Base-by-base conservation (phyloP, 2,113 vertebrate species). In the Ciconia stormi region DNA sequence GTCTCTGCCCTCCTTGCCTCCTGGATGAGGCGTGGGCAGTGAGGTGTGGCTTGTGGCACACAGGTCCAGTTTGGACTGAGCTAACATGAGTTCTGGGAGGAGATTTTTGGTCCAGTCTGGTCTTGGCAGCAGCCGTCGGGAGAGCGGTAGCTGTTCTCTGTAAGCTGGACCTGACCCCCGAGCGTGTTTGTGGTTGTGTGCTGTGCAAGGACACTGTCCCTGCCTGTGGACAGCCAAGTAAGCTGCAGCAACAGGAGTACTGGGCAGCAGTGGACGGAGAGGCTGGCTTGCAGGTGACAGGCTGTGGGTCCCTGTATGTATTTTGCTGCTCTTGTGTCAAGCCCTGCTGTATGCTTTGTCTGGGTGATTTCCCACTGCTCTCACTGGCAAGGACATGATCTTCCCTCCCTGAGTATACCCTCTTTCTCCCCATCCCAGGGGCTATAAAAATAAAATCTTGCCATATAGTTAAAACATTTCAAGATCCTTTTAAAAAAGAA, bases 131-230 rank as follows among this genome's bases (percentile, higher is more conserved):
- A 66, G 74, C 44, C 0, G 1, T 46, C 1, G 2, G 38, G 82
- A 49, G 34, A n/a, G 40, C 34, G 2, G 53, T 29, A 61, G 65
- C 29, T 50, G 36, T 42, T 61, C 23, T 44, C 46, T 20, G 4
- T 71, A 40, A 38, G 58, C 44, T 18, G 17, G 7, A 13, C 23
- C 46, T 16, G 29, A 16, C 16, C 26, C 16, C 10, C 52, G 52
- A 25, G 59, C 4, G 0, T 13, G n/a, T 7, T n/a, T 21, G 47
- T 5, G 1, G 17, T 26, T 11, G 23, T 36, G 13, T 3, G 3
- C n/a, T 55, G n/a, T 18, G 44, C 53, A 40, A 14, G 26, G 32
- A 32, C 25, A 7, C 61, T 1, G 8, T 46, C 38, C 46, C 23
- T 58, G 52, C 46, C 44, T 1, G 3, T 36, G 49, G 40, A 47